These are phyloP conservation scores for Enteromius treurensis DNA, from an alignment of 2,797 vertebrate genomes.

Conservation along the genomic window DNA sequence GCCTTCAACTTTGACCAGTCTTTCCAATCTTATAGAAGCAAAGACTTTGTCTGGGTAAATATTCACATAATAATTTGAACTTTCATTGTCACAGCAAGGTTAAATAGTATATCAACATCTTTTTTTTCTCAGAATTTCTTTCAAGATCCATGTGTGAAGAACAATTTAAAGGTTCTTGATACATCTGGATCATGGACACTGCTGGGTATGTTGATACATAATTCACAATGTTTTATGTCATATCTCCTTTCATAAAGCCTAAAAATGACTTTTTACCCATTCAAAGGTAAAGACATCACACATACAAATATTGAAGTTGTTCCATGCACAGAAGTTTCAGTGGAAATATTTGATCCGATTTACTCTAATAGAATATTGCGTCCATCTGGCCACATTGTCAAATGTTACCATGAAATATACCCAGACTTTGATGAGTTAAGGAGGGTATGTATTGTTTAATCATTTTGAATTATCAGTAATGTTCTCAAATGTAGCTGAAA, in stretches of 20 bases:
- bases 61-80: neutral
- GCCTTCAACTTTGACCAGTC: constrained; percentile 81
- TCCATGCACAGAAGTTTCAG: constrained; percentile 58
- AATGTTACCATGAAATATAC: constrained; percentile 63
- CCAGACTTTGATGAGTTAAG: constrained; percentile 66
- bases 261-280: constrained; percentile 9
- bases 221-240: neutral
- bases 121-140: constrained; percentile 56
- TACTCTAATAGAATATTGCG: constrained; percentile 58
- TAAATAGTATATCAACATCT: neutral
- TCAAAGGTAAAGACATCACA: constrained; percentile 56
- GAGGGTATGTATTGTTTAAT: constrained; percentile 54
- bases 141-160: constrained; percentile 59
- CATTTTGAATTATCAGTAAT: neutral
- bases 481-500: constrained; percentile 45
- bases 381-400: constrained; percentile 60
- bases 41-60: constrained; percentile 78
- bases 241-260: neutral
- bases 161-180: constrained; percentile 52
- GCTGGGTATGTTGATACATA: constrained; percentile 46
- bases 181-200: constrained; percentile 52
- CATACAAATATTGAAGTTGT: constrained; percentile 58
- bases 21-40: constrained; percentile 77
- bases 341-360: constrained; percentile 65
- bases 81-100: neutral